phyloP scores from a whole-genome alignment of 1,140 invertebrate species.

The Platyscapa corneri region DNA sequence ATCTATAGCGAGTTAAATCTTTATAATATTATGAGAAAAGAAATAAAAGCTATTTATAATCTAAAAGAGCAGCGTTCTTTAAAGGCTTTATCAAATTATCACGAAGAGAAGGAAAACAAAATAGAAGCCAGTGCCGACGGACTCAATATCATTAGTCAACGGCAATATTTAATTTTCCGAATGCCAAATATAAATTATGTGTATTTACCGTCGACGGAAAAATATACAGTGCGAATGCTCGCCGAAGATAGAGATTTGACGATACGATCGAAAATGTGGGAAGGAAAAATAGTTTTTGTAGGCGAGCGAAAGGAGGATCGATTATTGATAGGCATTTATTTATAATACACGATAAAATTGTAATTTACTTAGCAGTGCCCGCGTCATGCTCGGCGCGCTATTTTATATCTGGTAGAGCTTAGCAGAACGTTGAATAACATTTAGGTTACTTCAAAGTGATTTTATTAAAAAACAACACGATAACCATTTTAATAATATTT shows the following conservation, averaged over 20 bases:
- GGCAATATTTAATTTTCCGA: background rate
- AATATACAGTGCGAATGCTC: background rate
- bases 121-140: background rate
- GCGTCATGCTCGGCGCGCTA: too few species aligned
- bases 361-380: background rate
- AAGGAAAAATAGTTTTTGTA: background rate
- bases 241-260: background rate
- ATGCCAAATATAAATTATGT: background rate
- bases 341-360: background rate
- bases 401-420: background rate
- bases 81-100: background rate
- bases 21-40: too few species aligned
- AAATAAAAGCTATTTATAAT: background rate
- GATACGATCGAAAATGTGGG: background rate
- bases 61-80: background rate
- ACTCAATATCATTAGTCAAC: background rate
- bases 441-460: background rate
- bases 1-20: too few species aligned
- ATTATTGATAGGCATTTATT: background rate
- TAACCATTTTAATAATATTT: too few species aligned
- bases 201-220: background rate
- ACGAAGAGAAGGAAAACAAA: too few species aligned
- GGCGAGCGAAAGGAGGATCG: background rate
- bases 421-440: background rate
- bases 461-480: conserved; percentile 1